Base-by-base conservation (phyloP, 2,888 invertebrate species). In the Troides oblongomaculatus region DNA sequence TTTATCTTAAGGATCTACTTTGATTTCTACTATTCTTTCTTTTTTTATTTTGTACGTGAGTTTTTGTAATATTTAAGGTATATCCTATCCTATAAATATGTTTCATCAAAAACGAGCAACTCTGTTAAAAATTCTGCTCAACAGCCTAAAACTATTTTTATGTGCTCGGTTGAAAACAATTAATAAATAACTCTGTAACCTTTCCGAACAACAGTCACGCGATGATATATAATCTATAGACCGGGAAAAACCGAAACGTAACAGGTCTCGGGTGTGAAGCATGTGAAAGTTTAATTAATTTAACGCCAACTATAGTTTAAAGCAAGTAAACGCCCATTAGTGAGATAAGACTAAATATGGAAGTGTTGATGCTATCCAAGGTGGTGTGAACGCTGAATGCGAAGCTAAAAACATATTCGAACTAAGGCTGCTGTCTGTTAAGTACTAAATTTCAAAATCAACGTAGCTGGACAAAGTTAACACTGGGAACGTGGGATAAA, bases 401-500 rank as follows among this genome's bases (percentile, higher is more conserved):
- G 50, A 56, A 53, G 53, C 18, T n/a, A 53, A 62, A 64, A 62
- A 65, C 68, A 59, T 65, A 67, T 62, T 62, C 62, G 50, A 66
- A 60, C 65, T 56, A 62, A 68, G 61, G 58, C n/a, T 12, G 46
- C 23, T 43, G 60, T 50, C n/a, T 43, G 63, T 68, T 72, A 73
- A 71, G 69, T 56, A 50, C 62, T 60, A 71, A 70, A 74, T 70
- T 71, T 62, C 67, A 71, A 69, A 64, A 72, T 67, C 65, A 68
- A 72, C 69, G 58, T 68, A 64, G 64, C 50, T n/a, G 56, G 62
- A 59, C 62, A 69, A 66, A 66, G 46, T 50, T 36, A 73, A 75
- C 73, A 69, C 71, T 71, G 71, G 72, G 76, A 73, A 72, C 74
- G 74, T 73, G 71, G 78, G 78, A 79, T 80, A 77, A 82, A 78